Conservation (phyloP, 2,113 vertebrate species). For the Albula glossodonta region DNA sequence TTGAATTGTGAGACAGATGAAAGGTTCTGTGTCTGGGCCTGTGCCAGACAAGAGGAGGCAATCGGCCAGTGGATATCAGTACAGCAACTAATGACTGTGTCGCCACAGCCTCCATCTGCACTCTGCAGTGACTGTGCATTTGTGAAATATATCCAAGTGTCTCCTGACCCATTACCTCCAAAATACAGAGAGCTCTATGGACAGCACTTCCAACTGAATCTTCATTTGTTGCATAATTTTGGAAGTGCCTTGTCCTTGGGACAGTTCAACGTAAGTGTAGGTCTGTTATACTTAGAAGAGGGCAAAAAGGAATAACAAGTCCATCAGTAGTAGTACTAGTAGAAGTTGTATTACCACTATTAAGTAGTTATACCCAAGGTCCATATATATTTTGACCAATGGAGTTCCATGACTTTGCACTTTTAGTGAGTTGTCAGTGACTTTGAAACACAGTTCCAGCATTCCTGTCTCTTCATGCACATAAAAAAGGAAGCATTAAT, state of each 20-base stretch:
- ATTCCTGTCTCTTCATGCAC: too few species aligned
- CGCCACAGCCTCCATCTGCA: not conserved
- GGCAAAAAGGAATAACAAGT: not conserved
- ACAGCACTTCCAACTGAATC: not conserved
- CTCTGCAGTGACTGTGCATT: not conserved
- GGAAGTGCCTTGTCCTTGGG: not conserved
- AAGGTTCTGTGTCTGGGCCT: conserved; percentile 5
- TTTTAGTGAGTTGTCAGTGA: too few species aligned
- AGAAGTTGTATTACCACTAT: too few species aligned
- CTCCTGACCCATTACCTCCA: not conserved
- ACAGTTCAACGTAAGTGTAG: not conserved
- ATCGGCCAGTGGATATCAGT: conserved; percentile 13
- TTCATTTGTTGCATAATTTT: not conserved
- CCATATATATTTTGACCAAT: too few species aligned
- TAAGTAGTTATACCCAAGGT: too few species aligned
- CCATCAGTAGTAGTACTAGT: not conserved
- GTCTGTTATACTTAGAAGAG: not conserved
- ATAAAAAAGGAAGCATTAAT: too few species aligned
- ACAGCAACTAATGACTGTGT: not conserved
- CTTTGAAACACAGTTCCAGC: too few species aligned
- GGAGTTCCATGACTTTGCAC: too few species aligned
- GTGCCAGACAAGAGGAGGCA: conserved; percentile 22
- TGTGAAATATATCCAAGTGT: not conserved
- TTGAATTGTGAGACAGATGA: not conserved
- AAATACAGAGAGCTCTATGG: not conserved